Conservation (phyloP, 2,113 vertebrate species). For the Channa argus region DNA sequence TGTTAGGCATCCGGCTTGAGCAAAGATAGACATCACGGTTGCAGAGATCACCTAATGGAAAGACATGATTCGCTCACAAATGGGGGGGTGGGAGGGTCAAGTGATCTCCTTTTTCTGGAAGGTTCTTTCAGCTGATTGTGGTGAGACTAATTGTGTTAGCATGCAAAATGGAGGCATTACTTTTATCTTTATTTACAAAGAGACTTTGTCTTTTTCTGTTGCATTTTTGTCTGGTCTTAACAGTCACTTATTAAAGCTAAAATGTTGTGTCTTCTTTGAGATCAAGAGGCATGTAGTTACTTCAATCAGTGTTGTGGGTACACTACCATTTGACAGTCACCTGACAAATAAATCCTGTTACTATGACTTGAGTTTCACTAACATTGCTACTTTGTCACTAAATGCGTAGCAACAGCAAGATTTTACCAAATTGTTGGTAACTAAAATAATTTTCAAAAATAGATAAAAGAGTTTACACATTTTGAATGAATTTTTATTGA, state of each 20-base stretch:
- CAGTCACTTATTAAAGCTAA: constrained; percentile 48
- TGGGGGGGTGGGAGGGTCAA: constrained; percentile 68
- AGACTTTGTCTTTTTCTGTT: constrained; percentile 71
- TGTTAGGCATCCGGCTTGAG: constrained; percentile 67
- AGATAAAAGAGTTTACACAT: too few relatives aligned
- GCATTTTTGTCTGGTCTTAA: constrained; percentile 45
- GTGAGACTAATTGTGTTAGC: constrained; percentile 82
- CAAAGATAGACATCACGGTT: constrained; percentile 71
- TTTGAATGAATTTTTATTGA: too few relatives aligned
- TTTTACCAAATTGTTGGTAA: background rate
- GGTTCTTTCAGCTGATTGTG: constrained; percentile 71
- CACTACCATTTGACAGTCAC: background rate
- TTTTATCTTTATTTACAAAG: constrained; percentile 83
- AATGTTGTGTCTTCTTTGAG: constrained; percentile 51
- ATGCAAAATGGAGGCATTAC: constrained; percentile 81
- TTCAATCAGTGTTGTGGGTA: constrained; percentile 6
- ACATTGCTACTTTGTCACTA: background rate
- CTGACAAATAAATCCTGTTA: background rate
- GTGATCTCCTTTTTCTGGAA: constrained; percentile 74
- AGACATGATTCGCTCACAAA: constrained; percentile 68
- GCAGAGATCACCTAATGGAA: constrained; percentile 71
- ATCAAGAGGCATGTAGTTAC: constrained; percentile 40
- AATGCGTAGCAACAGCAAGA: background rate
- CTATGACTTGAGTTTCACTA: background rate
- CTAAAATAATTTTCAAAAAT: background rate